Conservation (phyloP, 2,113 vertebrate genomes). For the rabbit (Oryctolagus cuniculus) region DNA sequence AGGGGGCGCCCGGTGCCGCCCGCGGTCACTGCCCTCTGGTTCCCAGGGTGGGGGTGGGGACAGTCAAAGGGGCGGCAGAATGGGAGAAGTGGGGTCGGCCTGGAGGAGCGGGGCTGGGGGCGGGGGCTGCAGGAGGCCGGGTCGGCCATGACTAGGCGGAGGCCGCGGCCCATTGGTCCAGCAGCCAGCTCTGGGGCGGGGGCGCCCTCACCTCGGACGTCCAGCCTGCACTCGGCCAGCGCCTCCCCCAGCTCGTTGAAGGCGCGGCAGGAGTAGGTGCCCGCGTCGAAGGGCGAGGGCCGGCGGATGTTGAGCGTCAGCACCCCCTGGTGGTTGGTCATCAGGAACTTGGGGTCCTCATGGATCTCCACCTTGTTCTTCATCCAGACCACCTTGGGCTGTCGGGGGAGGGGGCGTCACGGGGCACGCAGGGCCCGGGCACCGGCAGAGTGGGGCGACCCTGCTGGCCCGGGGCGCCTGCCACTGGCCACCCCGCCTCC, state of each 20-base stretch:
- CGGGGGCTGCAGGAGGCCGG: no score
- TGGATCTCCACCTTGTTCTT: constrained; percentile 94
- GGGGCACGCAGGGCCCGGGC: neutral
- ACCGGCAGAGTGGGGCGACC: no score
- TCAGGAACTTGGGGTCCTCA: constrained; percentile 93
- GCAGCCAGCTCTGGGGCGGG: no score
- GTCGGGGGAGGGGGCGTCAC: neutral
- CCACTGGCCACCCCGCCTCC: no score
- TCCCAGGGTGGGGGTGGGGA: no score
- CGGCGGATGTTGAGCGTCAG: constrained; percentile 94
- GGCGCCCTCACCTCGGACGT: constrained; percentile 87
- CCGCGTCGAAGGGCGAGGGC: constrained; percentile 91
- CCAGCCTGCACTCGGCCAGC: constrained; percentile 91
- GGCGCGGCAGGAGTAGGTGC: constrained; percentile 92
- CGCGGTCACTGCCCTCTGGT: no score
- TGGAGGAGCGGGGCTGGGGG: no score
- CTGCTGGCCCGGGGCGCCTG: no score
- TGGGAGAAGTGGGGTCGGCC: no score
- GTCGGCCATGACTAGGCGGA: no score
- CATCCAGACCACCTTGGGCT: constrained; percentile 96
- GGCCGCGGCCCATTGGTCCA: no score
- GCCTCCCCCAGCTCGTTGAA: constrained; percentile 92
- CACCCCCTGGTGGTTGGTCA: constrained; percentile 93
- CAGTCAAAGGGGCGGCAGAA: no score
- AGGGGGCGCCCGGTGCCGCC: neutral